phyloP scores from a whole-genome alignment of 2,113 vertebrate genomes.

The Alectura lathami region DNA sequence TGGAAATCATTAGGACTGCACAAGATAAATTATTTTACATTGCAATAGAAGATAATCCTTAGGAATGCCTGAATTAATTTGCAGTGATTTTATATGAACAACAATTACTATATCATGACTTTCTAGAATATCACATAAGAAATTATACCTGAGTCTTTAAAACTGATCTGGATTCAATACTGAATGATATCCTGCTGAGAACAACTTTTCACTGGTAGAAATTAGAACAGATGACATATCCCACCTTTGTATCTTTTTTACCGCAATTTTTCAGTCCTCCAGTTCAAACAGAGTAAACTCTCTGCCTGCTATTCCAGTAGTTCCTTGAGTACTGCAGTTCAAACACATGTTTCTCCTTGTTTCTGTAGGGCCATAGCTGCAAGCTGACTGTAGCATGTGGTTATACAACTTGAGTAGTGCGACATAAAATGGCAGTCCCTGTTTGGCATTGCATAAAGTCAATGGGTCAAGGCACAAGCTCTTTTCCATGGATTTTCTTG shows the following conservation, averaged over 20 bases:
- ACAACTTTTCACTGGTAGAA: not conserved
- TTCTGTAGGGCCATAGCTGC: not conserved
- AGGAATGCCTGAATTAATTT: not conserved
- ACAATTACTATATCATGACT: not conserved
- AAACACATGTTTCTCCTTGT: not conserved
- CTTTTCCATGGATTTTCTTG: conserved; percentile 39
- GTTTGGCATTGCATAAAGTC: not conserved
- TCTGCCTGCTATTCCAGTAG: not conserved
- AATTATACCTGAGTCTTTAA: not conserved
- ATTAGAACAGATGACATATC: not conserved
- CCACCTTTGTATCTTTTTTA: not conserved
- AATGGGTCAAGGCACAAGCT: conserved; percentile 18
- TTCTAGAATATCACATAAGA: not conserved
- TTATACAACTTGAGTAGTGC: conserved; percentile 3
- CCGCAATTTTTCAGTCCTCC: not conserved
- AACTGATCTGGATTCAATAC: not conserved
- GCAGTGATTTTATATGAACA: not conserved
- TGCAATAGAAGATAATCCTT: not conserved
- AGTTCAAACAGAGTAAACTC: not conserved
- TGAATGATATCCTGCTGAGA: not conserved
- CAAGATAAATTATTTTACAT: not conserved
- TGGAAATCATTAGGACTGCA: not conserved
- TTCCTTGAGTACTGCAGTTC: not conserved
- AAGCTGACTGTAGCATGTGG: not conserved
- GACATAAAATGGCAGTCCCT: not conserved